These are phyloP conservation scores for Helicoverpa zea DNA, from an alignment of 1,140 invertebrate genomes.

Conservation along the genomic window DNA sequence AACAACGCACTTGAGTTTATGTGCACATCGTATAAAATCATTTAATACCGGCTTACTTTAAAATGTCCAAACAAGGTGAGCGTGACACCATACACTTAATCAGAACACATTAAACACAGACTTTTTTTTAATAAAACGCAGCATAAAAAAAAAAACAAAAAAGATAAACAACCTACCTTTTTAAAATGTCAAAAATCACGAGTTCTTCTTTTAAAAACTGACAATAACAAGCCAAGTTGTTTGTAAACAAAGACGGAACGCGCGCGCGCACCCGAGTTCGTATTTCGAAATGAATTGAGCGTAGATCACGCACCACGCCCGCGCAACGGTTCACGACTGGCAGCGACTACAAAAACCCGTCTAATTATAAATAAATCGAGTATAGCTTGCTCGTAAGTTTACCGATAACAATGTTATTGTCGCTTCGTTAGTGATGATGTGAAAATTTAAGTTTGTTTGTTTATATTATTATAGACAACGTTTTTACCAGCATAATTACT, in stretches of 20 bases:
- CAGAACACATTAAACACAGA: not conserved
- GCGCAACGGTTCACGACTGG: slow-evolving; percentile 35
- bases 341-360: slow-evolving; percentile 21
- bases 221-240: slow-evolving; percentile 23
- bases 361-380: slow-evolving; percentile 41
- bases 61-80: slow-evolving; percentile 3
- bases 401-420: slow-evolving; percentile 29
- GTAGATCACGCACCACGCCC: slow-evolving; percentile 37
- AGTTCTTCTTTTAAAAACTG: not conserved
- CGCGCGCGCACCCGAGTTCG: slow-evolving; percentile 28
- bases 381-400: slow-evolving; percentile 1
- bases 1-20: not conserved
- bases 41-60: slow-evolving; percentile 30
- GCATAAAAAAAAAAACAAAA: slow-evolving; percentile 1
- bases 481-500: no score
- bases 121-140: not conserved
- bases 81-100: not conserved
- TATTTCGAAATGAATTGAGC: slow-evolving; percentile 24
- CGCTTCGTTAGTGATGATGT: not conserved
- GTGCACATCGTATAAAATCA: slow-evolving; percentile 2
- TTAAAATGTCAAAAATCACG: slow-evolving; percentile 18
- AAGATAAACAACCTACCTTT: slow-evolving; percentile 17
- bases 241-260: slow-evolving; percentile 53
- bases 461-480: no score
- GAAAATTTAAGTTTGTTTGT: not conserved